Base-by-base conservation (phyloP, 2,888 invertebrate genomes). In the Pristionchus arcanus region DNA sequence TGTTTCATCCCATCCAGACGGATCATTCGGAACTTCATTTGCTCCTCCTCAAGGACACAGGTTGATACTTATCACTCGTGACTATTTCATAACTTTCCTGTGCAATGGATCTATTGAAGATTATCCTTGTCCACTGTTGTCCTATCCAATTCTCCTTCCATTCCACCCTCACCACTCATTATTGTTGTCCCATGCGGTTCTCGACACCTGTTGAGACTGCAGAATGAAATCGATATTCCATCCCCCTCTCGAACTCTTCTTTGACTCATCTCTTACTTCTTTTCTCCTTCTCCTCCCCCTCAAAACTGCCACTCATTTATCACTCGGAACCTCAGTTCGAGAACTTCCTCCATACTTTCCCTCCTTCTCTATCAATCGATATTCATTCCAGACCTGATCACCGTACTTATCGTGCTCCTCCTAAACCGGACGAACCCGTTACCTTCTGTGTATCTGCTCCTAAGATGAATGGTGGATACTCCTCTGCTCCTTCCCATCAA, bases 31-130 rank as follows among this genome's bases (percentile, higher is more conserved):
- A 49, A 93, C 94, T 0, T 91, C 92, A 1, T 94, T 92, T 89
- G 92, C 92, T 16, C 94, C 94, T 37, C 91, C 94, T 19, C 90
- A 91, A 16, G 94, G 94, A 21, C 94, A 94, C 91, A 93, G 91
- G 74, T 91, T 91, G 16, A 19, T 53, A 15, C 15, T 15, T 53
- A 7, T 15, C 53, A 59, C 21, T 25, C 55, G 15, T 55, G 55
- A 2, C 15, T 15, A 2, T 55, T 55, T 25, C 66, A 66, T 66
- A 5, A 63, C 19, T 55, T 55, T 55, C 19, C 42, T 42, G n/a
- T n/a, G n/a, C n/a, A n/a, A n/a, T n/a, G n/a, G n/a, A n/a, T n/a
- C n/a, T n/a, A n/a, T n/a, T n/a, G n/a, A n/a, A n/a, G n/a, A n/a
- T n/a, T n/a, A n/a, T n/a, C n/a, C n/a, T n/a, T n/a, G n/a, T 9